Evolutionary conservation across 1,140 invertebrate genomes (phyloP).

Genomic region (Bombus balteatus): DNA sequence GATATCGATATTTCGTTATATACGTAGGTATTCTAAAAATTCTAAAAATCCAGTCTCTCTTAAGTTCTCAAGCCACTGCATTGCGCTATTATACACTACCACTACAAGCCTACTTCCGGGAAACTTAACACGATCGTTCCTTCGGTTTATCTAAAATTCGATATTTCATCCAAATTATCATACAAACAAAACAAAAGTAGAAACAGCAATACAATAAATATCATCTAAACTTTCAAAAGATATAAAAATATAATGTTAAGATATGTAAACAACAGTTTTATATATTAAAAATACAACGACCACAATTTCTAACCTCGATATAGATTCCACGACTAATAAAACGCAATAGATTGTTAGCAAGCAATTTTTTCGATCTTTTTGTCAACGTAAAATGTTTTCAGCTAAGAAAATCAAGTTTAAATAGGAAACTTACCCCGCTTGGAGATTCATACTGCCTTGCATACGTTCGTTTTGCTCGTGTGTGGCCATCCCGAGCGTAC

Average conservation of each 20-base stretch:
- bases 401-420: too few species aligned
- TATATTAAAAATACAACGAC: not conserved
- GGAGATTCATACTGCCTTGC: conserved; percentile 30
- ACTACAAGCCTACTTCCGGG: not conserved
- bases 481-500: not conserved
- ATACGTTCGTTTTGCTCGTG: conserved; percentile 16
- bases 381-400: not conserved
- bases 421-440: conserved; percentile 41
- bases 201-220: not conserved
- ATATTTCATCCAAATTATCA: not conserved
- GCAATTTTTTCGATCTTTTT: too few species aligned
- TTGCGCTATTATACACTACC: conserved; percentile 37
- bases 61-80: conserved; percentile 15
- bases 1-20: not conserved
- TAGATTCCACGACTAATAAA: not conserved
- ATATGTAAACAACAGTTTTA: not conserved
- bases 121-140: not conserved
- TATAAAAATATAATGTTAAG: not conserved
- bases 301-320: conserved; percentile 20
- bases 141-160: not conserved
- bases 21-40: not conserved
- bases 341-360: not conserved
- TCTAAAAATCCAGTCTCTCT: not conserved
- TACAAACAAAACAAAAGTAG: not conserved
- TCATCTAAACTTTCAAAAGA: not conserved